Conservation (phyloP, 2,888 invertebrate genomes). For the Phaonia tiefii region DNA sequence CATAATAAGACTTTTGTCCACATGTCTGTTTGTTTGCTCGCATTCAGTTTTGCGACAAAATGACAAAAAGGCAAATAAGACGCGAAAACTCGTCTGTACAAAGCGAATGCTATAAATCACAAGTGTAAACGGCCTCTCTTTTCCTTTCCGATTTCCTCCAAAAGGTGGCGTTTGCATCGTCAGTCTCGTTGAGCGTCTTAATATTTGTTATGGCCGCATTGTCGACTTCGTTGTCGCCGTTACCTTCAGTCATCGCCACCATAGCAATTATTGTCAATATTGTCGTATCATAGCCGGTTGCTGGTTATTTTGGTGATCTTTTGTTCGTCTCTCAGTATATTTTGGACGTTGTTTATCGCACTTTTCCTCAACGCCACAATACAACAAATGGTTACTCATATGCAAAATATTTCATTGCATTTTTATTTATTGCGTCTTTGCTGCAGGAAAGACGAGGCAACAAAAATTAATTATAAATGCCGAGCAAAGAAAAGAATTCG, state of each 20-base stretch:
- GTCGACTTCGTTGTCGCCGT: slow-evolving; percentile 11
- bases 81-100: too few relatives aligned
- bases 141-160: background rate
- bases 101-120: too few relatives aligned
- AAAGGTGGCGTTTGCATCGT: background rate
- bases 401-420: slow-evolving; percentile 49
- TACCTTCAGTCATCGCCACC: background rate
- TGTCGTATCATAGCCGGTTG: slow-evolving; percentile 9
- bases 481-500: slow-evolving; percentile 7
- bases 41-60: too few relatives aligned
- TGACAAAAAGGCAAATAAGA: too few relatives aligned
- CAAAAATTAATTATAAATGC: slow-evolving; percentile 49
- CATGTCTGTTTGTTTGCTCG: too few relatives aligned
- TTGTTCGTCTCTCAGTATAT: slow-evolving; percentile 1
- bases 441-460: background rate
- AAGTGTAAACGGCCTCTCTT: background rate
- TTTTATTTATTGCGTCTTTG: background rate
- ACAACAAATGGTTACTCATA: slow-evolving; percentile 55
- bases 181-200: too few relatives aligned
- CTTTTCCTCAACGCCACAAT: slow-evolving; percentile 36
- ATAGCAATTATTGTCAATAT: slow-evolving; percentile 14
- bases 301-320: slow-evolving; percentile 1
- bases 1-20: too few relatives aligned
- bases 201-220: background rate
- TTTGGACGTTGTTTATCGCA: slow-evolving; percentile 39